These are phyloP conservation scores for Eustalomyia histrio DNA, from an alignment of 2,888 invertebrate genomes.

Conservation along the genomic window DNA sequence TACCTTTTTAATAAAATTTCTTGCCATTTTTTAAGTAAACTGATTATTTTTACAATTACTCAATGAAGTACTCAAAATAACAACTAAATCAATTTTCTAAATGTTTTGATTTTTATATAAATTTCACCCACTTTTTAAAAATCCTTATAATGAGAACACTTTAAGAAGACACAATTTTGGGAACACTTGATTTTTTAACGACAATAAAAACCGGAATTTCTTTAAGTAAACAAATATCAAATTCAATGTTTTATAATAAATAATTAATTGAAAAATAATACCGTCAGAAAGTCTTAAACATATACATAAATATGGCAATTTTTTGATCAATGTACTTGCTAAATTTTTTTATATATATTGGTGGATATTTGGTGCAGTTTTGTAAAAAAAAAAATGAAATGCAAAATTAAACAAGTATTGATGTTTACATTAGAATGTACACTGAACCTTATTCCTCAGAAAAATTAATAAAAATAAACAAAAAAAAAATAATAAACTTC, in stretches of 20 bases:
- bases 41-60: slow-evolving; percentile 6
- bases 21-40: slow-evolving; percentile 33
- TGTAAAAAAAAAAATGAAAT: slow-evolving; percentile 10
- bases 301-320: neutral
- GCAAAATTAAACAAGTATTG: neutral
- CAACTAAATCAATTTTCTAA: slow-evolving; percentile 28
- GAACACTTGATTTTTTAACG: neutral
- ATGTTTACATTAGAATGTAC: slow-evolving; percentile 10
- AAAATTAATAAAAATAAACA: neutral
- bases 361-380: slow-evolving; percentile 1
- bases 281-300: slow-evolving; percentile 5
- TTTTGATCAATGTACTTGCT: neutral
- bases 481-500: neutral
- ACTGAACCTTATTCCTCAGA: slow-evolving; percentile 23
- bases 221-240: neutral
- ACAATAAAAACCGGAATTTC: slow-evolving; percentile 24
- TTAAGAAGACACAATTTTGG: neutral
- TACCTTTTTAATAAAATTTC: slow-evolving; percentile 28
- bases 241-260: neutral
- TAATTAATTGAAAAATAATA: neutral
- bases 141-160: neutral
- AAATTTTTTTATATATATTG: neutral
- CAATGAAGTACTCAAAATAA: neutral
- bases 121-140: slow-evolving; percentile 19
- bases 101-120: slow-evolving; percentile 43